Evolutionary conservation across 2,113 vertebrate genomes (phyloP).

Genomic region (Epinephelus fuscoguttatus): DNA sequence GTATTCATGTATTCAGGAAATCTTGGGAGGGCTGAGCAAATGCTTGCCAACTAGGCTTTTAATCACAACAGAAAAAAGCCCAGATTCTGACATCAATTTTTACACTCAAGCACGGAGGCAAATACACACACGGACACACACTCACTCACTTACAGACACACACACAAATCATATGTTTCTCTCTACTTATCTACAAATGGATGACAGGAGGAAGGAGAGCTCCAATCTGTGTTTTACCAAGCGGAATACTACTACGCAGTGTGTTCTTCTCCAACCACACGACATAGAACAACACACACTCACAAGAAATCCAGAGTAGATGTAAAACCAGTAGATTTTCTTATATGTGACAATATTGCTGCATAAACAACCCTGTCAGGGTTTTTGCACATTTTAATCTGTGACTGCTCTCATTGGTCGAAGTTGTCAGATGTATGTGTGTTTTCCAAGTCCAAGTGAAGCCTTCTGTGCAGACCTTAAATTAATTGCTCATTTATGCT

Average conservation of each 20-base stretch:
- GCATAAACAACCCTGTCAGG: background rate
- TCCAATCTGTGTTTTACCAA: slow-evolving; percentile 16
- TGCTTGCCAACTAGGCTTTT: slow-evolving; percentile 71
- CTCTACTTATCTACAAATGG: slow-evolving; percentile 22
- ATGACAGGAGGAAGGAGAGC: slow-evolving; percentile 20
- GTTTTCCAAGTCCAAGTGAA: background rate
- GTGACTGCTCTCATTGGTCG: background rate
- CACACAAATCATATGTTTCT: slow-evolving; percentile 48
- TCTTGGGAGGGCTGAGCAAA: slow-evolving; percentile 64
- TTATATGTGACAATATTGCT: background rate
- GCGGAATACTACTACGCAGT: background rate
- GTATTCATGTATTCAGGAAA: slow-evolving; percentile 75
- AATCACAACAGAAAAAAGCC: slow-evolving; percentile 61
- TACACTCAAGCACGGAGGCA: background rate
- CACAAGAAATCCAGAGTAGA: too few species aligned
- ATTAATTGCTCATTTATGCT: too few species aligned
- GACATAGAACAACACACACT: too few species aligned
- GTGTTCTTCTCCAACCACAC: background rate
- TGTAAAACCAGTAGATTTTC: background rate
- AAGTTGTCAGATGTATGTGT: background rate
- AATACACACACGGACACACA: slow-evolving; percentile 8
- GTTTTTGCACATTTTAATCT: background rate
- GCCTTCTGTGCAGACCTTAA: background rate
- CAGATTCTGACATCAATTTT: slow-evolving; percentile 56
- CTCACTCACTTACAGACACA: background rate